Evolutionary conservation across 2,888 invertebrate species (phyloP).

Genomic region (Lithophane socia): DNA sequence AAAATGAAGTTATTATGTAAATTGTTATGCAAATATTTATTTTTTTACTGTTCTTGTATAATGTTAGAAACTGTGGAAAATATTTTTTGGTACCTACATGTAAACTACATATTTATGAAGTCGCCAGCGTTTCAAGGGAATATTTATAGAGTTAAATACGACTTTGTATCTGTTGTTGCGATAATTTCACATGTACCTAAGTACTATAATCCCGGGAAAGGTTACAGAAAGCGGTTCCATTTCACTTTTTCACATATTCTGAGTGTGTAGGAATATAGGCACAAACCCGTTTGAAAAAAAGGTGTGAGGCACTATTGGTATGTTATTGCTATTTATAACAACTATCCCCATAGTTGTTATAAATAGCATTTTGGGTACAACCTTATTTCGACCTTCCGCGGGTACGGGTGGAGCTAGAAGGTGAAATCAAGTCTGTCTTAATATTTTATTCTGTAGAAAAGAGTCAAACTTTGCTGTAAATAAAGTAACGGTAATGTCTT

Average conservation of each 20-base stretch:
- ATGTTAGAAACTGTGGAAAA: constrained; percentile 30
- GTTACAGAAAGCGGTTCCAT: neutral
- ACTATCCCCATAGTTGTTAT: constrained; percentile 8
- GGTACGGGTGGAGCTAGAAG: neutral
- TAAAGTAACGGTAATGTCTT: neutral
- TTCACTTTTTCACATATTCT: neutral
- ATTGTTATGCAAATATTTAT: constrained; percentile 44
- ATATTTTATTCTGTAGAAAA: constrained; percentile 2
- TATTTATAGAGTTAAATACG: constrained; percentile 10
- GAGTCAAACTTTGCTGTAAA: neutral
- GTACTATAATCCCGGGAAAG: constrained; percentile 6
- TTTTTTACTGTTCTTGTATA: constrained; percentile 38
- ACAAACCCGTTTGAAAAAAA: constrained; percentile 8
- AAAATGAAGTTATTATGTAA: constrained; percentile 56
- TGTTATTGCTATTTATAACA: neutral
- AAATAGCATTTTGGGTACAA: constrained; percentile 28
- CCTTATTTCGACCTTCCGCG: neutral
- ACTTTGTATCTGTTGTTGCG: constrained; percentile 8
- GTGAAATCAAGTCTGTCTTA: constrained; percentile 2
- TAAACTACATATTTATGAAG: constrained; percentile 40
- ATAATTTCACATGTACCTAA: neutral
- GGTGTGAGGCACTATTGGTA: constrained; percentile 15
- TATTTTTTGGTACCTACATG: constrained; percentile 15
- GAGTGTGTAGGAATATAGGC: neutral
- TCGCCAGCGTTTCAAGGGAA: constrained; percentile 3